phyloP scores from a whole-genome alignment of 35 echinoderm and acorn worm species.

The Ophiothrix spiculata region DNA sequence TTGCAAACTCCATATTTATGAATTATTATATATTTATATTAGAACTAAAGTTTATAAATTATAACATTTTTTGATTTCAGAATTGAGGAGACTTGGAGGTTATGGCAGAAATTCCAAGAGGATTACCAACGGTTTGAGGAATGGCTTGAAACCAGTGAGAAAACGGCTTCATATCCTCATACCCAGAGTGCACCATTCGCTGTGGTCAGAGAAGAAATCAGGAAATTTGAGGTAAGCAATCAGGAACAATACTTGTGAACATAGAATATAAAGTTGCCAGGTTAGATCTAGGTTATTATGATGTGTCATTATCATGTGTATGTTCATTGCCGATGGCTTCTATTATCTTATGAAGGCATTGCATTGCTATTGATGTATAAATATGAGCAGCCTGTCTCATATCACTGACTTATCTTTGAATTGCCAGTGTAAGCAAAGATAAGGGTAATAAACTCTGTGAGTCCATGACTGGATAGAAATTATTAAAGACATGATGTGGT shows the following conservation, averaged over 20 bases:
- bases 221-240: slow-evolving; percentile 91
- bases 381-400: no score
- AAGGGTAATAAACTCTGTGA: no score
- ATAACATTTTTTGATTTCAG: slow-evolving; percentile 36
- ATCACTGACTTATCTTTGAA: no score
- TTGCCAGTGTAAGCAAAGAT: no score
- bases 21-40: no score
- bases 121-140: slow-evolving; percentile 84
- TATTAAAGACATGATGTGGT: no score
- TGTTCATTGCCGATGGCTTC: no score
- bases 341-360: no score
- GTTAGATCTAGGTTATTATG: neutral
- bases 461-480: no score
- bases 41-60: no score
- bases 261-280: neutral
- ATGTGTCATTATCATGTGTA: neutral
- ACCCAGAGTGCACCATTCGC: slow-evolving; percentile 68
- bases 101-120: slow-evolving; percentile 97
- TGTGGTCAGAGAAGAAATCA: slow-evolving; percentile 92
- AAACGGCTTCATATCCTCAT: slow-evolving; percentile 53
- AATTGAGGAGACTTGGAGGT: slow-evolving; percentile 96
- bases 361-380: no score
- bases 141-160: slow-evolving; percentile 76
- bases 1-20: no score
- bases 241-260: neutral